These are phyloP conservation scores for Regulus satrapa DNA, from an alignment of 2,113 vertebrate genomes.

Conservation along the genomic window DNA sequence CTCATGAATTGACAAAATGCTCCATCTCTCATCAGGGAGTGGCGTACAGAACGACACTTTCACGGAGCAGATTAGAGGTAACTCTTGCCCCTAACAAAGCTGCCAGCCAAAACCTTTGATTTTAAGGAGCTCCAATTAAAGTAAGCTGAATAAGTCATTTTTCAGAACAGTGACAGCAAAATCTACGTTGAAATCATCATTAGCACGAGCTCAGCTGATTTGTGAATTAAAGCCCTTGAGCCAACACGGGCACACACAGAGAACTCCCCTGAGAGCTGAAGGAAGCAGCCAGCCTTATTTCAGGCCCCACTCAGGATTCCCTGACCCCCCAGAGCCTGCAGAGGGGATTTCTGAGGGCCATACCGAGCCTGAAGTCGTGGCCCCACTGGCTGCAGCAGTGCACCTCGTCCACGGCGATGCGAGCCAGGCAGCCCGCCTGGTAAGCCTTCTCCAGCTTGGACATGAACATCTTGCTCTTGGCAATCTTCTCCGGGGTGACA, in stretches of 20 bases:
- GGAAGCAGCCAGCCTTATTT: background rate
- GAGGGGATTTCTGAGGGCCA: background rate
- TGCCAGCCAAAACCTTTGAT: background rate
- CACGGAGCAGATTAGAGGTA: background rate
- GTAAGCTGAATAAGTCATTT: background rate
- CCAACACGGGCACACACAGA: background rate
- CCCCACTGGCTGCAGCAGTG: constrained; percentile 99
- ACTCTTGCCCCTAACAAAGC: background rate
- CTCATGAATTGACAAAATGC: background rate
- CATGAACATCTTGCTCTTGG: constrained; percentile 97
- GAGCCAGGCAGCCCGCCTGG: constrained; percentile 77
- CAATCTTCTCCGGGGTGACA: constrained; percentile 97
- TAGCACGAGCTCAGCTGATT: background rate
- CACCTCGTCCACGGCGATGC: constrained; percentile 92
- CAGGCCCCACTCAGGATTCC: background rate
- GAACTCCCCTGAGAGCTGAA: background rate
- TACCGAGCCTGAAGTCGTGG: constrained; percentile 96
- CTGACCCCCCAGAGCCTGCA: background rate
- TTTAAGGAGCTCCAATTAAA: background rate
- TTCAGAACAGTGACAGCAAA: background rate
- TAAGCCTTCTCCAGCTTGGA: constrained; percentile 94
- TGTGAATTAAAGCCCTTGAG: background rate
- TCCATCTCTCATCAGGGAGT: background rate
- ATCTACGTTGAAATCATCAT: background rate
- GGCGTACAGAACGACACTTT: background rate